These are phyloP conservation scores for Steatornis caripensis DNA, from an alignment of 2,113 vertebrate genomes.

Conservation along the genomic window DNA sequence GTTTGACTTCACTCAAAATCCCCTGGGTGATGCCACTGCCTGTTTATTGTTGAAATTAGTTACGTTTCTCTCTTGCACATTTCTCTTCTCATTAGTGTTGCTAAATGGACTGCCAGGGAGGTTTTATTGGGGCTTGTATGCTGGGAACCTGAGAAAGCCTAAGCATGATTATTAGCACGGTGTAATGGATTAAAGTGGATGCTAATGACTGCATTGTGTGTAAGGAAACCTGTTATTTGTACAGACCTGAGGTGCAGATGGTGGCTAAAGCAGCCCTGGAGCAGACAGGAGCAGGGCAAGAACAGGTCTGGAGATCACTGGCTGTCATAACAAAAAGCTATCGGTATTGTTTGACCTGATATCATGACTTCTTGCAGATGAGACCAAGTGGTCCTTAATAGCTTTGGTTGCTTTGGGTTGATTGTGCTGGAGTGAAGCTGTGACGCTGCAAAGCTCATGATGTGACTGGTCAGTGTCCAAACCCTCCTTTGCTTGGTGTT, in stretches of 20 bases:
- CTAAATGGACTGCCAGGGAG: background rate
- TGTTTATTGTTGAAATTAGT: background rate
- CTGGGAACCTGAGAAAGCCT: background rate
- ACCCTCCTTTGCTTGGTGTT: fast-evolving
- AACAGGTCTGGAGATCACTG: background rate
- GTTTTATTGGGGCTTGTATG: background rate
- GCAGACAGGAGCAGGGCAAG: background rate
- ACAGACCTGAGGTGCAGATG: background rate
- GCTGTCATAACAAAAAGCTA: background rate
- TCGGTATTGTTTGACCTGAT: background rate
- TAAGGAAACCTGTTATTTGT: background rate
- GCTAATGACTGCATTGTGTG: background rate
- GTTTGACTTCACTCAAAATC: background rate
- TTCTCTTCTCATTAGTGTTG: background rate
- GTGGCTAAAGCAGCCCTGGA: background rate
- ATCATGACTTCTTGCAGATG: background rate
- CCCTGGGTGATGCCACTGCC: background rate
- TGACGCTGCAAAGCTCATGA: background rate
- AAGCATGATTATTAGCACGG: background rate
- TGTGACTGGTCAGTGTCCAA: background rate
- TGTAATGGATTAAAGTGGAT: background rate
- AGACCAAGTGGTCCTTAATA: background rate
- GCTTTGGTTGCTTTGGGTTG: background rate
- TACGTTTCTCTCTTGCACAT: background rate
- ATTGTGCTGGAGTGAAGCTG: background rate